Base-by-base conservation (phyloP, 2,888 invertebrate species). In the Leptogaster cylindrica region DNA sequence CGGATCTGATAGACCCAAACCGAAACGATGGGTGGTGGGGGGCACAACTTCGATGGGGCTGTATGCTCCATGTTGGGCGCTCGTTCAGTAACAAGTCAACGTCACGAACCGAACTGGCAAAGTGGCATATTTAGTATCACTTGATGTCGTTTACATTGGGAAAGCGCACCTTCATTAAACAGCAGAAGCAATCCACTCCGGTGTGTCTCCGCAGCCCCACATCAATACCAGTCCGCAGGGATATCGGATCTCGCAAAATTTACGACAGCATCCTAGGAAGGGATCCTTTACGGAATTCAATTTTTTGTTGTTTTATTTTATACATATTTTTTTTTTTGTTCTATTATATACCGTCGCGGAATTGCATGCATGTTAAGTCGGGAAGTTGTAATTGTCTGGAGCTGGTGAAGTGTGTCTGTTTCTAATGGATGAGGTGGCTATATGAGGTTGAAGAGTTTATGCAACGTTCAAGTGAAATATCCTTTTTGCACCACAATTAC, bases 71-170 rank as follows among this genome's bases (percentile, higher is more conserved):
- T 10, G 14, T 18, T 12, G 31, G 3, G 4, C 39, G 10, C 58
- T 1, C 2, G 12, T n/a, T 3, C 20, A 12, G 16, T 3, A 33
- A 23, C 55, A 6, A 55, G 7, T 25, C 44, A 12, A 44, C 14
- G 10, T 39, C 61, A 41, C 23, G 44, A 27, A 14, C 61, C 44
- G 61, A 41, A 61, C 25, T 61, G 41, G 61, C 28, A 20, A 61
- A 61, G 61, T 61, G 61, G 61, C 36, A 44, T 61, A 61, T 27
- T 61, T 44, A 61, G 16, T 44, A 25, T 25, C 27, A 61, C 61
- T 44, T 61, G 61, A 61, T 14, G 44, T 23, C 27, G 41, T 25
- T 39, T 16, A 44, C 44, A 41, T 28, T 5, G 23, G 41, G 10
- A 41, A 61, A 61, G 61, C 28, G 61, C 44, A 10, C 14, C 20